Evolutionary conservation across 1,140 invertebrate genomes (phyloP).

Genomic region (Hetaerina americana): DNA sequence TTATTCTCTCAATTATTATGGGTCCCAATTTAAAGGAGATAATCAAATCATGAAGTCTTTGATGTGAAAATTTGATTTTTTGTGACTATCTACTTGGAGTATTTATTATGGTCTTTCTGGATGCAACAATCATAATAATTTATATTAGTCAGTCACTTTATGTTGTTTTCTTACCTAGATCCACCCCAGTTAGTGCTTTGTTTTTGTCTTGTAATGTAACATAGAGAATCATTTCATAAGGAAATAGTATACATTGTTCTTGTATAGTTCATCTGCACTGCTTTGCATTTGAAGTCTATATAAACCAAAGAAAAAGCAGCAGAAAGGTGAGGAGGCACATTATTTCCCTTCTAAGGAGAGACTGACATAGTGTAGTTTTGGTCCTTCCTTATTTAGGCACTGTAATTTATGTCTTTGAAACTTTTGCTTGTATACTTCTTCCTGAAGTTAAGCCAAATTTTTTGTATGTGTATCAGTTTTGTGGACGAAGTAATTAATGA

Average conservation of each 20-base stretch:
- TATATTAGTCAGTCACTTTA: not conserved
- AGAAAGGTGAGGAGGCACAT: not conserved
- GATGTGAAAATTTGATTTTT: too few species aligned
- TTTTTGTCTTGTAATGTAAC: not conserved
- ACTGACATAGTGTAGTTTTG: not conserved
- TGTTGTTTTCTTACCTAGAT: not conserved
- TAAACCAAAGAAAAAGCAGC: not conserved
- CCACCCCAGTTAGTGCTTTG: not conserved
- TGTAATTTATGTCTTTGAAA: not conserved
- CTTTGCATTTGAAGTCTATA: not conserved
- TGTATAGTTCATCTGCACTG: not conserved
- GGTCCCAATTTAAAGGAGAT: too few species aligned
- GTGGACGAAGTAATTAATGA: not conserved
- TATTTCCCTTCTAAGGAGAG: not conserved
- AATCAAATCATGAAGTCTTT: too few species aligned
- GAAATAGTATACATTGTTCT: not conserved
- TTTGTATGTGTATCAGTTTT: not conserved
- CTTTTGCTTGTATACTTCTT: not conserved
- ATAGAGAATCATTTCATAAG: not conserved
- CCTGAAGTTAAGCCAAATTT: not conserved
- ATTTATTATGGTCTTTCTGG: not conserved
- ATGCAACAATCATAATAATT: not conserved
- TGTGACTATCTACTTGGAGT: not conserved
- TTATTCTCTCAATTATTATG: too few species aligned
- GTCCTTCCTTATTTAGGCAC: not conserved